Base-by-base conservation (phyloP, 2,797 vertebrate species). In the Atherinosoma microstoma region DNA sequence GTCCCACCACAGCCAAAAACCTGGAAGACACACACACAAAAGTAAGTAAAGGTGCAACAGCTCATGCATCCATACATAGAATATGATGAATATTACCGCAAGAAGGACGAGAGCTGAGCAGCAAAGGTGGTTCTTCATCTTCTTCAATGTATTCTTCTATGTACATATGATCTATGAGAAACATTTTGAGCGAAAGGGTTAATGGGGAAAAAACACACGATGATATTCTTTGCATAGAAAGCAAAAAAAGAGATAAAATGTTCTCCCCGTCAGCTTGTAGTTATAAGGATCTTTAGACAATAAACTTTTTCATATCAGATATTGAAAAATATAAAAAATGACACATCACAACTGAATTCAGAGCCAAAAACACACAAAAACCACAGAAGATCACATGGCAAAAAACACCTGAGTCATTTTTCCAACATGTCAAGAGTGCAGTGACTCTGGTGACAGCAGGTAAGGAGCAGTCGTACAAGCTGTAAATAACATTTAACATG, bases 71-170 rank as follows among this genome's bases (percentile, higher is more conserved):
- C 30, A 56, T 40, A 45, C 27, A 49, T n/a, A 16, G 4, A 54
- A 64, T 30, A 69, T 1, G 34, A 42, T 63, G 27, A 3, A 34
- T 3, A 72, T 87, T 90, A 95, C 95, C 83, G 88, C 83, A 71
- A 95, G 86, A 77, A 94, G 89, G 86, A 94, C 76, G n/a, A 94
- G 85, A 89, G 91, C 86, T 60, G 93, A 91, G 89, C 93, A 92
- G 93, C 80, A 93, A 88, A 95, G 94, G 94, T 92, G 94, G 94
- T 94, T 95, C 95, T 74, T 95, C 94, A 87, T 95, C 94, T 89
- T 95, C 94, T 93, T 95, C 94, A 94, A 91, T 71, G 89, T 92
- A 90, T 92, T 94, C 93, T 82, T 93, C 92, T 94, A 93, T 94
- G 87, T 87, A 64, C 94, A 96, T 95, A 95, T 89, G 94, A 95